Conservation (phyloP, 2,888 invertebrate species). For the Gymnoscelis rufifasciata region DNA sequence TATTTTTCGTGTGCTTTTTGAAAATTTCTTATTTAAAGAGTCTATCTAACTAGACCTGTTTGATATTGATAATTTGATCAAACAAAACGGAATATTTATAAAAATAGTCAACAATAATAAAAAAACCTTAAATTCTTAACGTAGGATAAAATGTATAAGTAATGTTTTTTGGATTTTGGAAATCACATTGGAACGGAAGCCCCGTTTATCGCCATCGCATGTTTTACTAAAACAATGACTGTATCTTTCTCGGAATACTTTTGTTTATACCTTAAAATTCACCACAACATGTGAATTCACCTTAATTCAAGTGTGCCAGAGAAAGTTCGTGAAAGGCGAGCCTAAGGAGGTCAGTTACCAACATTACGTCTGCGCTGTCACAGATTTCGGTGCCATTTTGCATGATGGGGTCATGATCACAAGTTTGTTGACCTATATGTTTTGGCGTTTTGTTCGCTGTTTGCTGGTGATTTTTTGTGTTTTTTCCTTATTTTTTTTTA, state of each 20-base stretch:
- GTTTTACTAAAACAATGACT: not conserved
- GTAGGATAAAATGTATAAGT: no score
- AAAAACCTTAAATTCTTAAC: no score
- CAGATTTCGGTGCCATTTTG: conserved; percentile 51
- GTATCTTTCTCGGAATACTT: not conserved
- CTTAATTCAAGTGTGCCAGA: conserved; percentile 49
- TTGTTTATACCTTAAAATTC: not conserved
- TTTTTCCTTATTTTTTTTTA: no score
- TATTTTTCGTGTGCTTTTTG: no score
- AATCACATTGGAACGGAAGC: no score
- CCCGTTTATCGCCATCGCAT: no score
- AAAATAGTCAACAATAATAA: no score
- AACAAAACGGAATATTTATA: no score
- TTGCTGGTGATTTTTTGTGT: not conserved
- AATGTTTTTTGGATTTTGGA: no score
- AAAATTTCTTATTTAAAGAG: no score
- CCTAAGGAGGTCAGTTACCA: conserved; percentile 63
- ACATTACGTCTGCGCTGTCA: conserved; percentile 66
- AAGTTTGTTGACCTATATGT: conserved; percentile 22
- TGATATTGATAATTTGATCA: no score
- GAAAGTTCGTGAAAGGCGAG: conserved; percentile 73
- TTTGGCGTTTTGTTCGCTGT: conserved; percentile 6
- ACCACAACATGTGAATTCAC: conserved; percentile 26
- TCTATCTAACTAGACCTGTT: no score
- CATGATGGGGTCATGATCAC: conserved; percentile 28